These are phyloP conservation scores for Drosophila nigromelanica DNA, from an alignment of 1,140 invertebrate species.

Conservation along the genomic window DNA sequence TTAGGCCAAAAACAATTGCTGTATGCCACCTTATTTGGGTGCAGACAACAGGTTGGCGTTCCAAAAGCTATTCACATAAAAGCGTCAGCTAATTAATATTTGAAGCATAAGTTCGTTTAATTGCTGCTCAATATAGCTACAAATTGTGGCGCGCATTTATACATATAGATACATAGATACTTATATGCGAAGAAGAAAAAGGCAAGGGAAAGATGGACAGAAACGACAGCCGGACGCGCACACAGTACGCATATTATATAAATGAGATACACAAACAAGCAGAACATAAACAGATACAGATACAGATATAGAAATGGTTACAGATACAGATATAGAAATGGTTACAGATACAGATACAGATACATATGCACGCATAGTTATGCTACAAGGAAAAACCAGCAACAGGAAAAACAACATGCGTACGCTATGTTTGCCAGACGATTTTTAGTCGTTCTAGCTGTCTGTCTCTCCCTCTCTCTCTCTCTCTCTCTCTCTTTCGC, in stretches of 20 bases:
- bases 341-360: constrained; percentile 1
- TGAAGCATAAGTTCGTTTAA: constrained; percentile 65
- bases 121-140: constrained; percentile 64
- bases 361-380: constrained; percentile 25
- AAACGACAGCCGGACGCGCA: constrained; percentile 47
- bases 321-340: constrained; percentile 14
- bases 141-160: constrained; percentile 70
- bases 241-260: constrained; percentile 41
- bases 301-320: constrained; percentile 11
- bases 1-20: constrained; percentile 14
- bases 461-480: background rate
- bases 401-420: constrained; percentile 63
- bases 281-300: constrained; percentile 33
- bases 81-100: constrained; percentile 71
- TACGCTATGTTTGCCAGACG: constrained; percentile 27
- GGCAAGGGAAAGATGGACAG: background rate
- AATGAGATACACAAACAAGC: constrained; percentile 33
- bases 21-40: constrained; percentile 15
- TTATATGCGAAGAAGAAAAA: constrained; percentile 4
- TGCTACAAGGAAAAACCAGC: constrained; percentile 55
- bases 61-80: constrained; percentile 15
- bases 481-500: too few species aligned
- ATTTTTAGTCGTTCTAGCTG: constrained; percentile 13
- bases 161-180: too few species aligned
- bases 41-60: constrained; percentile 30